Evolutionary conservation across 2,888 invertebrate species (phyloP).

Genomic region (Andrena trimmerana): DNA sequence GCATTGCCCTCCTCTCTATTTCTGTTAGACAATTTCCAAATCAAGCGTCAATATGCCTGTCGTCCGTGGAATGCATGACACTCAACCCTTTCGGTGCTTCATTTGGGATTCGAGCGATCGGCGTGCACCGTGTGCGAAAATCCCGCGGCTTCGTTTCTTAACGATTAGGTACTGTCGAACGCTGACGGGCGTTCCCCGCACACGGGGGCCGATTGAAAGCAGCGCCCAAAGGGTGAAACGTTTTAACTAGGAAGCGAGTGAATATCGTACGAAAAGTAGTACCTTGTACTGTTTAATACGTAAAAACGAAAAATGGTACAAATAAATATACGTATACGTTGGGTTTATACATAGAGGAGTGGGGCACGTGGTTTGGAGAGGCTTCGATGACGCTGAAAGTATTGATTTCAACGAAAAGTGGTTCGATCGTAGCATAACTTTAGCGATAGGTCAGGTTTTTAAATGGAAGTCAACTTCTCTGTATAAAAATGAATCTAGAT

Average conservation of each 20-base stretch:
- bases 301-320: conserved; percentile 6
- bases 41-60: conserved; percentile 55
- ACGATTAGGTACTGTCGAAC: background rate
- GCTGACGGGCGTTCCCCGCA: background rate
- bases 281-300: conserved; percentile 17
- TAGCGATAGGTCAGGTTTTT: background rate
- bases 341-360: conserved; percentile 9
- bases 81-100: conserved; percentile 27
- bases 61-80: conserved; percentile 45
- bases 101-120: conserved; percentile 2
- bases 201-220: background rate
- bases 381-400: background rate
- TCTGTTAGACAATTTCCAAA: conserved; percentile 59
- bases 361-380: background rate
- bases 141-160: background rate
- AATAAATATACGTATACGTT: conserved; percentile 16
- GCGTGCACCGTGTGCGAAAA: background rate
- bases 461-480: background rate
- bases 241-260: conserved; percentile 25
- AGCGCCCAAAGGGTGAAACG: conserved; percentile 24
- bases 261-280: conserved; percentile 19
- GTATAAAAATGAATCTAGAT: no score
- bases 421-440: no score
- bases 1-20: conserved; percentile 49
- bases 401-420: background rate